phyloP scores from a whole-genome alignment of 2,888 invertebrate genomes.

The Cheilosia impressa region DNA sequence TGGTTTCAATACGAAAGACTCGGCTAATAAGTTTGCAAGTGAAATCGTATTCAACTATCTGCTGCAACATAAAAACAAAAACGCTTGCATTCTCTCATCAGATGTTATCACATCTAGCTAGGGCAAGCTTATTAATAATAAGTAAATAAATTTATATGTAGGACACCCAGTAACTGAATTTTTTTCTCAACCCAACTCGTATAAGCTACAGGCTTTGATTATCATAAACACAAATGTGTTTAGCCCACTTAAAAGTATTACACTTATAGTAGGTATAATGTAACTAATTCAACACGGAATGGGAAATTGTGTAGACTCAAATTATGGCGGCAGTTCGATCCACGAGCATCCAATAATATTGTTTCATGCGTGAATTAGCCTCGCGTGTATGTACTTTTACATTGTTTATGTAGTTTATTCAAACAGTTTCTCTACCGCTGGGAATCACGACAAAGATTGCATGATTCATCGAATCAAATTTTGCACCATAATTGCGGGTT shows the following conservation, averaged over 20 bases:
- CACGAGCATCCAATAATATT: constrained; percentile 58
- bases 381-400: constrained; percentile 12
- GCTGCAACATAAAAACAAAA: no score
- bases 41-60: no score
- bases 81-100: no score
- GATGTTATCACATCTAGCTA: no score
- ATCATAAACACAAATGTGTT: constrained; percentile 41
- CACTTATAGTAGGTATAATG: neutral
- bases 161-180: constrained; percentile 21
- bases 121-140: no score
- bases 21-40: no score
- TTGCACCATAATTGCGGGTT: constrained; percentile 10
- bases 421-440: constrained; percentile 47
- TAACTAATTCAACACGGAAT: constrained; percentile 10
- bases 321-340: constrained; percentile 56
- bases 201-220: constrained; percentile 23
- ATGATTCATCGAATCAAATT: constrained; percentile 64
- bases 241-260: constrained; percentile 36
- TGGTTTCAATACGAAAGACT: no score
- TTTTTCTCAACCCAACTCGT: neutral
- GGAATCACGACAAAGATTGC: constrained; percentile 45
- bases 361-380: neutral
- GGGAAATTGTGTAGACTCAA: constrained; percentile 18
- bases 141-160: no score
- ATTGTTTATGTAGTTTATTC: constrained; percentile 35